Base-by-base conservation (phyloP, 2,888 invertebrate genomes). In the Mellilla xanthometata region DNA sequence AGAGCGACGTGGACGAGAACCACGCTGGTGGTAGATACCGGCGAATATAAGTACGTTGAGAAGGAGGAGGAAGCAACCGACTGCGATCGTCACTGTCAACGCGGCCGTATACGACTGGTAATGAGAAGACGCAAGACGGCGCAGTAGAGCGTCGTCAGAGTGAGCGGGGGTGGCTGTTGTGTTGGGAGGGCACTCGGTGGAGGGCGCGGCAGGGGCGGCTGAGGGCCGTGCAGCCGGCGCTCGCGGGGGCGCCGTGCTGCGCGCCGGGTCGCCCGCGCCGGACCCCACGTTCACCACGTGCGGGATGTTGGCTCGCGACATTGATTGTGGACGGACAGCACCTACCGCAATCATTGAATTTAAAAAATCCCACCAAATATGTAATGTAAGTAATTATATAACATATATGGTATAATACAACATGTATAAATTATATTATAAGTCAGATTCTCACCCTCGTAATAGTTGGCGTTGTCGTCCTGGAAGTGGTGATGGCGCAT, bases 51-150 rank as follows among this genome's bases (percentile, higher is more conserved):
- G 90, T 7, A 96, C 93, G 69, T 96, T 96, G 13, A 96, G 90
- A 13, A 96, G 88, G 5, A 96, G 87, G 4, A 96, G 90, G 58
- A 96, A 95, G 65, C 96, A 95, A 1, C 96, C 96, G 5, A 96
- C 95, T 0, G 95, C 95, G 52, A 96, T 95, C 0, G 97, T 97
- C 15, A 97, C 95, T 4, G 96, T 95, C 10, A 97, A 86, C 0
- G 97, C 97, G 0, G 96, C 96, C 3, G 96, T 96, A 76, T 97
- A 96, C 48, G 95, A 96, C 72, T 96, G 96, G 68, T 96, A 96
- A 66, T 96, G 96, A 48, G 94, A 95, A 7, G 93, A 93, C n/a
- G 95, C 94, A 3, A 95, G 87, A 33, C 95, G 93, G 24, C 95
- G 92, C 31, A 95, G 83, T 2, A 96, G 89, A 51, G 95, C 94